Percentiles rank a stretch among this genome's conserved stretches.
These are phyloP conservation scores for Calephelis virginiensis DNA, from an alignment of 1,140 invertebrate species.

Conservation along the genomic window DNA sequence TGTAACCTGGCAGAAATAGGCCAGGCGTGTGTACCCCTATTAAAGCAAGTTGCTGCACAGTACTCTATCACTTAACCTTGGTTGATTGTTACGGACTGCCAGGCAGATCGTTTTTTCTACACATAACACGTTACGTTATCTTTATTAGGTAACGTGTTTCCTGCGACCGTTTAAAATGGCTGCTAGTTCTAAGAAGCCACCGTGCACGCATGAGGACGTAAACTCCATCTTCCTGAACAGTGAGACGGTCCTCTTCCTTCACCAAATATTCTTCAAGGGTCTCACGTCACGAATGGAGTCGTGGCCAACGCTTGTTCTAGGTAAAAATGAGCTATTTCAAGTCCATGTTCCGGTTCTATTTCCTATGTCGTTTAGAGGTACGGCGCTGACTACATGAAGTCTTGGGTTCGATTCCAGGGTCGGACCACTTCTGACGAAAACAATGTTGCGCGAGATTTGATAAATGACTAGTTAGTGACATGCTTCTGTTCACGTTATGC, in stretches of 20 bases:
- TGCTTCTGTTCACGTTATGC: no score
- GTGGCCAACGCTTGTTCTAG: conserved; percentile 94
- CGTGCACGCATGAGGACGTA: conserved; percentile 95
- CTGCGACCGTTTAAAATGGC: conserved; percentile 96
- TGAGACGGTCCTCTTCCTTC: conserved; percentile 95
- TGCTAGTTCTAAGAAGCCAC: conserved; percentile 94
- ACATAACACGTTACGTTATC: neutral
- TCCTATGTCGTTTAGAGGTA: neutral
- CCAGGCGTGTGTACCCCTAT: no score
- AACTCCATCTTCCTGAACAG: conserved; percentile 97
- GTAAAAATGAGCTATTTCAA: conserved; percentile 70
- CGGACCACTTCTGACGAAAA: no score
- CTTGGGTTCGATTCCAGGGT: no score
- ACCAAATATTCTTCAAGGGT: conserved; percentile 97
- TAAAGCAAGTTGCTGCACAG: no score
- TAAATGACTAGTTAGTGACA: no score
- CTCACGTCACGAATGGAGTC: conserved; percentile 93
- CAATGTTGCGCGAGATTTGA: no score
- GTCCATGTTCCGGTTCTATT: neutral
- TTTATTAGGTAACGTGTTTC: conserved; percentile 90
- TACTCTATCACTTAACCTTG: no score
- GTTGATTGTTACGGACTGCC: no score
- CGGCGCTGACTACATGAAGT: no score
- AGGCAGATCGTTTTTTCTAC: no score
- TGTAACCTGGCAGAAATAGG: no score